Base-by-base conservation (phyloP, 2,888 invertebrate species). In the Papilio protenor region DNA sequence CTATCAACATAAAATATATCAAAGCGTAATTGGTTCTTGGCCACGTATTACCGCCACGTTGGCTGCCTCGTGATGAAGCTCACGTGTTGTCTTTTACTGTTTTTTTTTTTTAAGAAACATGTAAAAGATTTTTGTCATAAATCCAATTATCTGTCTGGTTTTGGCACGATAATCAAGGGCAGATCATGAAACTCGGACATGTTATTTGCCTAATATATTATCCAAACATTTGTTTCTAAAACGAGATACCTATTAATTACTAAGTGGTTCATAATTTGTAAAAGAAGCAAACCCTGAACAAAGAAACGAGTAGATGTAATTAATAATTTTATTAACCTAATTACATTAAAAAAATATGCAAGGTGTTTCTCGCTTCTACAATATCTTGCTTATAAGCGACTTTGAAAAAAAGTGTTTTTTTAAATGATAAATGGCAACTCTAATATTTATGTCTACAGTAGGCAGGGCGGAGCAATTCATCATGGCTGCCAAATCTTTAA, bases 101-200 rank as follows among this genome's bases (percentile, higher is more conserved):
- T 12, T 66, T 78, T 76, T 23, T 27, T 40, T 75, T 47, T 52
- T 10, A 74, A 64, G n/a, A 47, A 21, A 69, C 10, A 45, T 45
- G 21, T 45, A 66, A 72, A 47, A 45, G n/a, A 40, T 2, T 64
- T 78, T 71, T 78, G 73, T 72, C 52, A 75, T n/a, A 23, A 47
- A 61, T 75, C 75, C 76, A 69, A 76, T 76, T 73, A 47, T 33
- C 23, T 47, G 57, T 47, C 27, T 64, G 45, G 75, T 64, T 64
- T 73, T 78, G 61, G 55, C 75, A 78, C 71, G 55, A 72, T 69
- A 76, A 72, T 40, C 66, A 76, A 78, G 78, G 76, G 73, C 72
- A 23, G 59, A 76, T 78, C 78, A 78, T 76, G 75, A 72, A 27
- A 55, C 66, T 23, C 45, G 12, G 21, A 66, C 75, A 49, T 73